Base-by-base conservation (phyloP, 2,888 invertebrate genomes). In the Priapulus caudatus region DNA sequence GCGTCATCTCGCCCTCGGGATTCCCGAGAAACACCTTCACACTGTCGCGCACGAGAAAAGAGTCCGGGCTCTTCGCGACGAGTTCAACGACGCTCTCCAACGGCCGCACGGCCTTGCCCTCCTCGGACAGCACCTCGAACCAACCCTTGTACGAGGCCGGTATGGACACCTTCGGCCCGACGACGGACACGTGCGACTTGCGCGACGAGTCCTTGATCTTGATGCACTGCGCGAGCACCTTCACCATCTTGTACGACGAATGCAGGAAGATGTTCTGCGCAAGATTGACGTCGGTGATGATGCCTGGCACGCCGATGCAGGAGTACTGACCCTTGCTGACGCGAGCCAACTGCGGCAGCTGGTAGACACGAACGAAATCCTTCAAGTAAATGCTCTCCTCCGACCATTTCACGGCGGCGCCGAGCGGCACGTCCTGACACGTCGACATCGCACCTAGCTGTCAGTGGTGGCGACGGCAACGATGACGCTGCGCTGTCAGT, bases 321-420 rank as follows among this genome's bases (percentile, higher is more conserved):
- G 86, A 84, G 74, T 91, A 92, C 71, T 91, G 90, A 58, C 93
- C 92, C 72, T 91, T 90, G 64, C 87, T 84, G 66, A 92, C 86
- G 72, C 89, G 89, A 54, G 88, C 86, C 61, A 91, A 83, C 62
- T 82, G 83, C 15, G 92, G 92, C 55, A 74, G 84, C 71, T 84
- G 83, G 53, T 82, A 77, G 45, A 84, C 83, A 55, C 59, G 59
- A 4, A 65, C 53, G 54, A 72, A 69, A 22, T 73, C 72, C 58
- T 67, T 67, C 45, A 73, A 60, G 19, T 59, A 59, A 18, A 67
- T 62, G 1, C 62, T 57, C 10, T 65, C 63, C 3, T 64, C 62
- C 2, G 60, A 58, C 70, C 69, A 70, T 47, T 61, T 61, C 46
- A 62, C 61, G 4, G 59, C 50, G 16, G 58, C 47, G 20, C 61